Evolutionary conservation across 92 coral and sea anemone species (phyloP), one percentile per base, ranked within the genome.

Genomic region (Phymanthus crucifer): DNA sequence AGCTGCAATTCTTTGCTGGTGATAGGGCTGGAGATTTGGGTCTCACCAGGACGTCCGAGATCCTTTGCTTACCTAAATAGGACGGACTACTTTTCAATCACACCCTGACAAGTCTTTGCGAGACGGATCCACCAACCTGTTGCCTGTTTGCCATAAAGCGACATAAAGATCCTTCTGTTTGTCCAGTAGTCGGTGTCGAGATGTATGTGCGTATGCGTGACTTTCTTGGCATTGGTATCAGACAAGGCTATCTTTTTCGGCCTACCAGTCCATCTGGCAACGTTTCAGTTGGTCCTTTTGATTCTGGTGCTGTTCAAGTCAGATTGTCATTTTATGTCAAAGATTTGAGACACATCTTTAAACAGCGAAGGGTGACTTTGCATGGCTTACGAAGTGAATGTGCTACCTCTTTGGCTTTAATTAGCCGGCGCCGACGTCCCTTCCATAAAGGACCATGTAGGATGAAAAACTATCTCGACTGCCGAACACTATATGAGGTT

Each of bases 121-220:
- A 18, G 82, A 83, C 72, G 80, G 88, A 14, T 35, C 78, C 4
- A 36, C 78, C 14, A 77, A 70, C 43, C 58, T 84, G n/a, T n/a
- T n/a, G n/a, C n/a, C n/a, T n/a, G n/a, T 83, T 71, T 52, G 84
- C 79, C 2, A 0, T 84, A 24, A 78, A 71, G 33, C 83, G 84
- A 3, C 45, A 78, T 70, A n/a, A 32, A 8, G 88, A 78, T 43
- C 45, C 72, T 3, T 21, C 61, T 16, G 8, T 84, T n/a, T 77
- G 88, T 73, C 88, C 88, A 3, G 79, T 84, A 16, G 68, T 65
- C n/a, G n/a, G 77, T 69, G 31, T 84, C 13, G 83, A 84, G 68
- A 65, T 70, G 19, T 83, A 78, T 66, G 66, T 77, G 52, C 29
- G 65, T 4, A 37, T 70, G 24, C 78, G 88, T 37, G 78, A 46